These are phyloP conservation scores for Cochlearius cochlearius DNA, from an alignment of 2,113 vertebrate species.

Conservation along the genomic window DNA sequence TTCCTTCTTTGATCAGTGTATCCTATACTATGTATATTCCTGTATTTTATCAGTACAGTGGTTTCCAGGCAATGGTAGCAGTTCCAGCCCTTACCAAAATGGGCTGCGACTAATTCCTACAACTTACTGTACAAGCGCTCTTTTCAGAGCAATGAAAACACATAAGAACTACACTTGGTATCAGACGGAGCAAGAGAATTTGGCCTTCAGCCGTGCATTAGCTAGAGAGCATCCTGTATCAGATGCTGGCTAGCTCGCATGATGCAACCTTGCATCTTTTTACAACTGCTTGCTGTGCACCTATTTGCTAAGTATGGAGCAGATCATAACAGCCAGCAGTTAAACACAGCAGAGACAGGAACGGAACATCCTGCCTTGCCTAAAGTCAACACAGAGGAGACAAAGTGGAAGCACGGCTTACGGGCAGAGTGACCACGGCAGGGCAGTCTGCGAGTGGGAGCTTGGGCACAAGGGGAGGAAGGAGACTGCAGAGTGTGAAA, in stretches of 20 bases:
- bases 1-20: not conserved
- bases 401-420: not conserved
- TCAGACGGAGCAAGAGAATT: not conserved
- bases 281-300: not conserved
- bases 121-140: not conserved
- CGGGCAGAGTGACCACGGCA: not conserved
- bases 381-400: not conserved
- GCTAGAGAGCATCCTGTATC: not conserved
- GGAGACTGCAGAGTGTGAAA: not conserved
- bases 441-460: not conserved
- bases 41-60: not conserved
- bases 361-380: conserved; percentile 13
- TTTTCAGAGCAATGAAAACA: not conserved
- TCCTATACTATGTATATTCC: not conserved
- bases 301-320: not conserved
- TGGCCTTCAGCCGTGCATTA: not conserved
- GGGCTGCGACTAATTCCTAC: not conserved
- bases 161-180: not conserved
- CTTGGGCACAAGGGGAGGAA: not conserved
- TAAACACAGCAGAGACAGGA: not conserved
- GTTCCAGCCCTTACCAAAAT: not conserved
- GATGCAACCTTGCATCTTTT: not conserved
- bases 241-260: not conserved
- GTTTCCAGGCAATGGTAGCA: not conserved
- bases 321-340: not conserved